Conservation (phyloP, 2,113 vertebrate species). For the Columba janthina region DNA sequence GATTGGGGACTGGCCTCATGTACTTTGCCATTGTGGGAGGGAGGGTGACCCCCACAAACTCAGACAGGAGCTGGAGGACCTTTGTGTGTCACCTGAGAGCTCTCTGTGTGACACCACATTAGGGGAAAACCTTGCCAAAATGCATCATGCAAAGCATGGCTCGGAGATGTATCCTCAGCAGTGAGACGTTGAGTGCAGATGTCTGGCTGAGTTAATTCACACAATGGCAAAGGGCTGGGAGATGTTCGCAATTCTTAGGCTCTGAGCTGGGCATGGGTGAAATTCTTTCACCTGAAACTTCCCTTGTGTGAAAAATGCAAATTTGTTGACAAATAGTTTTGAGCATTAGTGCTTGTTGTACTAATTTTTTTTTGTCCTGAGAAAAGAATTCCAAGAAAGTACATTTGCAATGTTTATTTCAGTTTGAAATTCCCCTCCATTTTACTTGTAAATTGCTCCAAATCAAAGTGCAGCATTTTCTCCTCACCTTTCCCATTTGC, state of each 20-base stretch:
- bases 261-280: neutral
- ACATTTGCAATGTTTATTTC: slow-evolving; percentile 70
- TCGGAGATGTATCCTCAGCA: neutral
- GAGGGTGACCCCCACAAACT: neutral
- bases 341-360: slow-evolving; percentile 16
- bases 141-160: neutral
- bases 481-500: slow-evolving; percentile 48
- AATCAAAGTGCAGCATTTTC: slow-evolving; percentile 61
- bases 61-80: neutral
- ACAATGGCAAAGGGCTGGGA: neutral
- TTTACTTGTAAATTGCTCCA: slow-evolving; percentile 69
- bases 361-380: slow-evolving; percentile 58
- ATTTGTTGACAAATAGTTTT: slow-evolving; percentile 60
- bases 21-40: neutral
- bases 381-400: slow-evolving; percentile 65
- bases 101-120: rapidly evolving
- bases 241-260: slow-evolving; percentile 30
- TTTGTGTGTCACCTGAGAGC: neutral
- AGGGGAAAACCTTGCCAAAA: neutral
- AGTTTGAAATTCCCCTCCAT: slow-evolving; percentile 63
- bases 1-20: rapidly evolving
- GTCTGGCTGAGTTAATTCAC: neutral
- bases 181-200: neutral
- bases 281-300: slow-evolving; percentile 56
- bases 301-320: slow-evolving; percentile 57